Conservation (phyloP, 1,140 invertebrate genomes). For the Spodoptera litura region DNA sequence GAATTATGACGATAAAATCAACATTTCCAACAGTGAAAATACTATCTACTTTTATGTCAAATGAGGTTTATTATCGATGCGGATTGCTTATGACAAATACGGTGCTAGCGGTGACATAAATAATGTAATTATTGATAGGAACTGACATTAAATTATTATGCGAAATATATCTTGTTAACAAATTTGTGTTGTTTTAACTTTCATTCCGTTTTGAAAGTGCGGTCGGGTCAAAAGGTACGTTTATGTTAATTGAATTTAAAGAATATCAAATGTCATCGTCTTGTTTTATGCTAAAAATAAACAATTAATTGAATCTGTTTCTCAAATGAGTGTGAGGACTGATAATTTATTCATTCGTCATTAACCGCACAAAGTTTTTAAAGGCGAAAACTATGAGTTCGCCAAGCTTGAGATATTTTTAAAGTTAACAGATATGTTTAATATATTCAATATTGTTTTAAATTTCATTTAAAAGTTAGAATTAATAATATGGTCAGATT, state of each 20-base stretch:
- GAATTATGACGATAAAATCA: slow-evolving; percentile 36
- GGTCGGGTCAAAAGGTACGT: slow-evolving; percentile 22
- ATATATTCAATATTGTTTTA: too few species aligned
- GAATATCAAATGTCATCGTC: slow-evolving; percentile 40
- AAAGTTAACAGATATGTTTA: too few species aligned
- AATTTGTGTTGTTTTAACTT: slow-evolving; percentile 30
- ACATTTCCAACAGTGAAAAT: slow-evolving; percentile 34
- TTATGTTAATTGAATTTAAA: slow-evolving; percentile 6
- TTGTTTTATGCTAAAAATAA: neutral
- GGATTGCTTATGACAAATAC: slow-evolving; percentile 40
- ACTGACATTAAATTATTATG: slow-evolving; percentile 28
- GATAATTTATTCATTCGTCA: too few species aligned
- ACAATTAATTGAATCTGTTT: too few species aligned
- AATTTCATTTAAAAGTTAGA: too few species aligned
- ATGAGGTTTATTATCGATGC: slow-evolving; percentile 21
- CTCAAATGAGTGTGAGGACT: too few species aligned
- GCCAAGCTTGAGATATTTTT: too few species aligned
- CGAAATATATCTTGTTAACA: slow-evolving; percentile 13
- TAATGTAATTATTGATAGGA: slow-evolving; percentile 33
- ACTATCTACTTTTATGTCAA: slow-evolving; percentile 26
- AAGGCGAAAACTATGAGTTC: too few species aligned
- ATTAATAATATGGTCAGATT: too few species aligned
- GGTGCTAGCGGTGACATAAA: neutral
- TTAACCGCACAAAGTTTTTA: too few species aligned
- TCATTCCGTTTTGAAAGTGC: slow-evolving; percentile 27